A percentile compares a stretch with the other conserved stretches of the same genome.
Evolutionary conservation across 1,140 invertebrate species (phyloP).

Genomic region (Planococcus citri): DNA sequence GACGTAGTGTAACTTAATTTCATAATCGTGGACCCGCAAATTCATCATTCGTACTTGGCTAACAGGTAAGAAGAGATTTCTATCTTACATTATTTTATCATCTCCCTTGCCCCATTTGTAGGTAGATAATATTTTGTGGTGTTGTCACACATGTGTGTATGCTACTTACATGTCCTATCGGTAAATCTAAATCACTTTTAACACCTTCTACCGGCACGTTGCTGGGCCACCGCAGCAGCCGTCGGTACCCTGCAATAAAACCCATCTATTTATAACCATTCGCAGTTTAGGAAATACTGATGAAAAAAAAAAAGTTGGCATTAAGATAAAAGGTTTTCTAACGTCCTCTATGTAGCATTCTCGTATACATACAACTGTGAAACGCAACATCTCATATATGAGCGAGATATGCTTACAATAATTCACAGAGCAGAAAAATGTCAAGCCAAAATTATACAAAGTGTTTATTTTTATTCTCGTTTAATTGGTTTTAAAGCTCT

Average conservation of each 20-base stretch:
- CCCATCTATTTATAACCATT: background rate
- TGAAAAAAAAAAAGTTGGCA: conserved; percentile 7
- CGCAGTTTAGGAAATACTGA: background rate
- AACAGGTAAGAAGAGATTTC: background rate
- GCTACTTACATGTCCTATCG: background rate
- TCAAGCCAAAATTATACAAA: background rate
- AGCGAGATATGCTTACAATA: too few species aligned
- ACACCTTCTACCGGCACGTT: background rate
- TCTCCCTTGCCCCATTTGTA: too few species aligned
- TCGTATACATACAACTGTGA: background rate
- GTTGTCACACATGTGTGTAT: too few species aligned
- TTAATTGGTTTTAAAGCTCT: conserved; percentile 1
- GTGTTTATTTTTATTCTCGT: conserved; percentile 15
- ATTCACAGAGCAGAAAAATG: background rate
- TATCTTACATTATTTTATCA: background rate
- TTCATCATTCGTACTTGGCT: conserved; percentile 11
- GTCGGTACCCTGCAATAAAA: background rate
- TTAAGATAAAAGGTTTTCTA: background rate
- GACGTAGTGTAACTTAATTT: background rate
- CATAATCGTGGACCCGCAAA: conserved; percentile 16
- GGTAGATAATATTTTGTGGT: background rate
- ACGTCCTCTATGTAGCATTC: background rate
- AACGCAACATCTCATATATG: background rate
- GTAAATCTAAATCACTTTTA: background rate
- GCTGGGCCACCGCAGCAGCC: too few species aligned